These are phyloP conservation scores for Oxystoma pomonae DNA, from an alignment of 2,888 invertebrate species.

Conservation along the genomic window DNA sequence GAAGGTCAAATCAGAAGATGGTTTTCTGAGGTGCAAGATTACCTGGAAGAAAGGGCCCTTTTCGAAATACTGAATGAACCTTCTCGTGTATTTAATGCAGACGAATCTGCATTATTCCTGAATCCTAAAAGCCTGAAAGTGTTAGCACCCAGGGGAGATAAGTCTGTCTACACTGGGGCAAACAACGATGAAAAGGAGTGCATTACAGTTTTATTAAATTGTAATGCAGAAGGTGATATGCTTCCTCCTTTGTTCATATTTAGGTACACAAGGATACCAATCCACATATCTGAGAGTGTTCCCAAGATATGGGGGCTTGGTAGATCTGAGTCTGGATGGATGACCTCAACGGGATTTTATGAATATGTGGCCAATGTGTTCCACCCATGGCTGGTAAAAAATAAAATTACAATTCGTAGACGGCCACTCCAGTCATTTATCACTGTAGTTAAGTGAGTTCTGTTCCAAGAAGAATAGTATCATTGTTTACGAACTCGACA, in stretches of 20 bases:
- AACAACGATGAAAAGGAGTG: not conserved
- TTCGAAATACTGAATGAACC: slow-evolving; percentile 16
- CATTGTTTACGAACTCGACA: not conserved
- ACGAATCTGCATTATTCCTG: slow-evolving; percentile 19
- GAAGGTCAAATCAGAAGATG: slow-evolving; percentile 18
- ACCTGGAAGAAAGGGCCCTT: slow-evolving; percentile 14
- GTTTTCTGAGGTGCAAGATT: slow-evolving; percentile 18
- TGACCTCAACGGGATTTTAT: no score
- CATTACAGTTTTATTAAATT: no score
- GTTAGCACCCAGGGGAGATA: slow-evolving; percentile 23
- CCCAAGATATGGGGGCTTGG: slow-evolving; percentile 7
- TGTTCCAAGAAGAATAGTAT: not conserved
- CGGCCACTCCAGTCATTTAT: not conserved
- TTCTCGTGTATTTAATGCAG: slow-evolving; percentile 18
- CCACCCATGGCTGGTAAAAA: not conserved
- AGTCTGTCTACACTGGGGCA: slow-evolving; percentile 11
- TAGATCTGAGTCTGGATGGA: no score
- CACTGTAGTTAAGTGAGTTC: not conserved
- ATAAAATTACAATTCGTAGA: not conserved
- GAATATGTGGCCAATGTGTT: not conserved
- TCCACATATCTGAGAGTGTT: slow-evolving; percentile 8
- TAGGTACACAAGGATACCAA: no score
- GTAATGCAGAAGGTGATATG: no score
- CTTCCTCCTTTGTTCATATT: no score
- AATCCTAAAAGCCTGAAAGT: slow-evolving; percentile 16